Conservation (phyloP, 2,113 vertebrate species). For the Crypturellus undulatus region DNA sequence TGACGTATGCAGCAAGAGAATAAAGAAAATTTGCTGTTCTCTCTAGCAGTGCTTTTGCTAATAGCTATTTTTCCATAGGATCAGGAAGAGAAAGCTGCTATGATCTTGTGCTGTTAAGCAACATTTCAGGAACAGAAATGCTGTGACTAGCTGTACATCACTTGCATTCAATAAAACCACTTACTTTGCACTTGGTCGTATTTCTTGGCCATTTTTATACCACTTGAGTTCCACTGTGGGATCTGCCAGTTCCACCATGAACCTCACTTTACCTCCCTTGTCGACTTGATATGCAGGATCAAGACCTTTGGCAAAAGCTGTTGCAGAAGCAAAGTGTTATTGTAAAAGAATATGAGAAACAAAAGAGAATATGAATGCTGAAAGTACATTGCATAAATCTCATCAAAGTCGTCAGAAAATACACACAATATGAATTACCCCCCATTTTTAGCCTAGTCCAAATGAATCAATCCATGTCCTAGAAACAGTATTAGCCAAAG, state of each 20-base stretch:
- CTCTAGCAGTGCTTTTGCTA: not conserved
- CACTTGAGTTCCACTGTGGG: constrained; percentile 98
- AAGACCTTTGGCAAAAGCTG: constrained; percentile 95
- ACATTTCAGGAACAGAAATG: not conserved
- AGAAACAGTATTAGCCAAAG: not conserved
- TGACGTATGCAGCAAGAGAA: not conserved
- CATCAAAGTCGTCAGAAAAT: not conserved
- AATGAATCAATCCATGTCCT: not conserved
- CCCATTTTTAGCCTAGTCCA: not conserved
- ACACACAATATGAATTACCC: not conserved
- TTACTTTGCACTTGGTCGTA: constrained; percentile 94
- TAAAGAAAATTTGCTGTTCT: not conserved
- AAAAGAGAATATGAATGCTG: not conserved
- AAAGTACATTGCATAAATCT: not conserved
- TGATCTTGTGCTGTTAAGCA: not conserved
- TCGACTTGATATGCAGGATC: constrained; percentile 96
- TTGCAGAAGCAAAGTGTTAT: not conserved
- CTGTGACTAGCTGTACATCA: not conserved
- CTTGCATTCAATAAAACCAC: constrained; percentile 42
- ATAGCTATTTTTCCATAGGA: rapidly evolving
- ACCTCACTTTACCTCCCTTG: constrained; percentile 93
- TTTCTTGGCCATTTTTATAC: constrained; percentile 99
- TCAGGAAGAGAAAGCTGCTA: not conserved
- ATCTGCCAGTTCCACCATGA: constrained; percentile 94
- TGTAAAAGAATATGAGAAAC: not conserved